phyloP scores from a whole-genome alignment of 2,113 vertebrate genomes.

The Siphamia tubifer region DNA sequence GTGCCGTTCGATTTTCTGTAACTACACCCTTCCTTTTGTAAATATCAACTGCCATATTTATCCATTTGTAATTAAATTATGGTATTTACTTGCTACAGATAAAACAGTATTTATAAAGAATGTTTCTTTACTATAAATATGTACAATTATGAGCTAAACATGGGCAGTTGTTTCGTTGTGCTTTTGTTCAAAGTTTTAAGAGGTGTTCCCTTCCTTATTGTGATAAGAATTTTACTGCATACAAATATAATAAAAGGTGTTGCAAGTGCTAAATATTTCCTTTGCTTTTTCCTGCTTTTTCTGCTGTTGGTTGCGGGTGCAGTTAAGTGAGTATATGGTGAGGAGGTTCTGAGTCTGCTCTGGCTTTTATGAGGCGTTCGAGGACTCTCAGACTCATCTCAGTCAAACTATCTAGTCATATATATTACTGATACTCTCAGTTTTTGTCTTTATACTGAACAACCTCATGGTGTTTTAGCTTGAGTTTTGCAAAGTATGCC shows the following conservation, averaged over 20 bases:
- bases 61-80: slow-evolving; percentile 99
- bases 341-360: background rate
- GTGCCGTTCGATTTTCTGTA: slow-evolving; percentile 92
- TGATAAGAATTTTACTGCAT: slow-evolving; percentile 99
- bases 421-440: background rate
- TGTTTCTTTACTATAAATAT: slow-evolving; percentile 99
- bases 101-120: slow-evolving; percentile 99
- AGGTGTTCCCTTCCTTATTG: slow-evolving; percentile 99
- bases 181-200: slow-evolving; percentile 99
- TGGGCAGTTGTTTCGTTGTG: slow-evolving; percentile 97
- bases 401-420: background rate
- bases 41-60: slow-evolving; percentile 99
- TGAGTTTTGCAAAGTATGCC: background rate
- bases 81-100: slow-evolving; percentile 99
- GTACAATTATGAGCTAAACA: slow-evolving; percentile 97
- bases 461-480: background rate
- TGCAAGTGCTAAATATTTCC: slow-evolving; percentile 86
- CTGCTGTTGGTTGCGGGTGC: background rate
- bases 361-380: background rate
- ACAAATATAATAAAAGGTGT: slow-evolving; percentile 99
- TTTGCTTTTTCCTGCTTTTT: slow-evolving; percentile 32
- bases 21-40: slow-evolving; percentile 96
- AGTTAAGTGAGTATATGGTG: background rate
- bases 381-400: background rate
- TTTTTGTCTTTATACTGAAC: background rate